Evolutionary conservation across 2,888 invertebrate genomes (phyloP).

Genomic region (Lepetodrilus schrolli): DNA sequence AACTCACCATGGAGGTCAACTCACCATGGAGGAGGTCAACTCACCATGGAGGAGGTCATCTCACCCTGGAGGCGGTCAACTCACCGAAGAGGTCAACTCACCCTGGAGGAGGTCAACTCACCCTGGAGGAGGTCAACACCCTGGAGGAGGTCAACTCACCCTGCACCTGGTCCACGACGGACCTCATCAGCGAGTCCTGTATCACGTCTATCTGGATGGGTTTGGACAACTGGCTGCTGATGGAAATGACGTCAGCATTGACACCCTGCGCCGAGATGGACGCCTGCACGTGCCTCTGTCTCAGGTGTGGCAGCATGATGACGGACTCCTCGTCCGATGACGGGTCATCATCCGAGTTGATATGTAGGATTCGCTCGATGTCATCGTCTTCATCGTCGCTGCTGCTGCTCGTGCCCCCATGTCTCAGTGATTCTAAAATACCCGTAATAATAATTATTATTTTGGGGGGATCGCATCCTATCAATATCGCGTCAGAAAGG

Average conservation of each 20-base stretch:
- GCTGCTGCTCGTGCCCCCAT: neutral
- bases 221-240: conserved; percentile 57
- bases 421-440: no score
- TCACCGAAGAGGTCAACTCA: no score
- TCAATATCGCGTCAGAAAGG: no score
- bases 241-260: conserved; percentile 55
- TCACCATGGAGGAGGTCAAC: no score
- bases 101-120: no score
- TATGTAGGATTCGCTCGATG: conserved; percentile 44
- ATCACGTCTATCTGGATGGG: conserved; percentile 37
- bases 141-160: no score
- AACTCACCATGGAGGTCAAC: no score
- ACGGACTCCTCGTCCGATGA: conserved; percentile 64
- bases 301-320: conserved; percentile 63
- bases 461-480: no score
- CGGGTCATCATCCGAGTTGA: conserved; percentile 55
- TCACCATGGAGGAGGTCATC: no score
- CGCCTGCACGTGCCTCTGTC: conserved; percentile 48
- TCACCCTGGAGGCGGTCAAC: no score
- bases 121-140: no score
- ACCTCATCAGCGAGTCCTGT: conserved; percentile 36
- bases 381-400: conserved; percentile 39
- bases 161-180: conserved; percentile 6
- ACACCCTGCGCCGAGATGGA: conserved; percentile 53
- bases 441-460: no score